Evolutionary conservation across 2,113 vertebrate genomes (phyloP).

Genomic region (Herpailurus yagouaroundi): DNA sequence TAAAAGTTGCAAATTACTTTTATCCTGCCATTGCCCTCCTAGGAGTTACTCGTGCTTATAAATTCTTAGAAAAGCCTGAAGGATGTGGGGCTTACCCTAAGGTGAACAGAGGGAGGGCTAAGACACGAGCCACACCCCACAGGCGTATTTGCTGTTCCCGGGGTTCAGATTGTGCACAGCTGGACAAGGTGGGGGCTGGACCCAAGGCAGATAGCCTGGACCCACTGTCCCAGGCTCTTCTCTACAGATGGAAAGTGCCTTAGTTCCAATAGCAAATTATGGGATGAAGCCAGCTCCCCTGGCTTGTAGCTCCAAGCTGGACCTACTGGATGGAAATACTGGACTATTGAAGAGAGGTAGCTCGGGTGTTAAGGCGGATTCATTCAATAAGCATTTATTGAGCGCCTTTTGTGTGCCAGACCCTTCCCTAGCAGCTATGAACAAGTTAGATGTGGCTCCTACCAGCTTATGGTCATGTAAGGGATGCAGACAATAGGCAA

Average conservation of each 20-base stretch:
- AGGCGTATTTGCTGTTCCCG: not conserved
- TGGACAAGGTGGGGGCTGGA: not conserved
- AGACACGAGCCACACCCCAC: not conserved
- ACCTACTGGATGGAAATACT: not conserved
- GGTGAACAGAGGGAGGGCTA: not conserved
- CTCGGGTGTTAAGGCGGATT: not conserved
- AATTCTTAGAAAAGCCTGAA: slow-evolving; percentile 11
- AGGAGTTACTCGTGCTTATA: not conserved
- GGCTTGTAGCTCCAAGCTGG: not conserved
- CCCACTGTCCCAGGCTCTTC: not conserved
- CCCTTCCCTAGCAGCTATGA: not conserved
- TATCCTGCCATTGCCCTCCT: not conserved
- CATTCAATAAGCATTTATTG: not conserved
- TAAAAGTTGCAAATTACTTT: not conserved
- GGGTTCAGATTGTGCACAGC: not conserved
- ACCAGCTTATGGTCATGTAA: not conserved
- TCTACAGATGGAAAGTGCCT: not conserved
- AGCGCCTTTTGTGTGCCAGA: not conserved
- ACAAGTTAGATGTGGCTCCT: not conserved
- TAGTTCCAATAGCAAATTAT: not conserved
- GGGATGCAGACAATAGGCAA: not conserved
- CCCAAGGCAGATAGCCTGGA: not conserved
- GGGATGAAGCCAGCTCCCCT: not conserved
- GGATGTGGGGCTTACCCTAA: not conserved
- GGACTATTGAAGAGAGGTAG: not conserved